Evolutionary conservation across 92 coral and sea anemone genomes (phyloP), one percentile per base, ranked within the genome.

Genomic region (Montipora capitata): DNA sequence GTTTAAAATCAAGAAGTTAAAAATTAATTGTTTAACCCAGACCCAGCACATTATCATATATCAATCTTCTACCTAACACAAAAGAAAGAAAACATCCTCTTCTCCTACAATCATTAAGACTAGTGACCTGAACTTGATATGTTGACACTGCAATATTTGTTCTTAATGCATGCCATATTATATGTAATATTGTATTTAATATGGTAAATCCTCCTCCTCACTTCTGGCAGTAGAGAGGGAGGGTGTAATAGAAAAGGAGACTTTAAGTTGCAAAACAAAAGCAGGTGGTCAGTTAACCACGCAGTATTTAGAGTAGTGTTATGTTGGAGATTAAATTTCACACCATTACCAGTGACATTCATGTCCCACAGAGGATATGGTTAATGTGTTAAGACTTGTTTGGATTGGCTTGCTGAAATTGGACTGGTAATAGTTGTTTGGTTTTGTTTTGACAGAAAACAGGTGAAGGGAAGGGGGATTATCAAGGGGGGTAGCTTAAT

Each of bases 301-400:
- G 15, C 40, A 64, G 38, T 64, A 9, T 64, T 64, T 12, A 64
- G 38, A 39, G 69, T 15, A 64, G 69, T 64, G 69, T 64, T 64
- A 64, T 64, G 69, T 64, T 64, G 4, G 69, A 64, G 69, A 64
- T 64, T 64, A 64, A 64, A 17, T 16, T 64, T 64, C 69, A 44
- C 49, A 44, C 49, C 49, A 44, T 44, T 44, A 44, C 49, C 49
- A 44, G 49, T 44, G 49, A 44, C 49, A 44, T 44, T 44, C 49
- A 44, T 44, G 49, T 44, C 49, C 49, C 49, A 44, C 49, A 44
- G 49, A 44, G 49, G 49, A 44, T 44, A 44, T 44, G 49, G 6
- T 44, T 44, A 3, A 44, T 44, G 49, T 44, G 49, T 44, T 44
- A 44, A 44, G 49, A 44, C 6, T 44, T 44, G 4, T 44, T 44